Conservation (phyloP, 2,797 vertebrate species). For the Gallinago nigripennis region DNA sequence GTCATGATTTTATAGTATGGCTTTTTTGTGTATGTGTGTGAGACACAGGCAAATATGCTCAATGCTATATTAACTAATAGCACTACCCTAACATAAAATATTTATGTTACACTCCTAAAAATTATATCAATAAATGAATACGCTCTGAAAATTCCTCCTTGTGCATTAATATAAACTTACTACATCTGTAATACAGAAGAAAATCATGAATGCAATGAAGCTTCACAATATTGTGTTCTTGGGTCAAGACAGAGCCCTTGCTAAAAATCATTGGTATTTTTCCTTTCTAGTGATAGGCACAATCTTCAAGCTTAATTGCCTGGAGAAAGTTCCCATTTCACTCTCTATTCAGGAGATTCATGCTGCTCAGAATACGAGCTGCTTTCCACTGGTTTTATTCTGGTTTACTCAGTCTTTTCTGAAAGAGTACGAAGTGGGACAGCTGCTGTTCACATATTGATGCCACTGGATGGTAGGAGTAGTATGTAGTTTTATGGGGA, state of each 20-base stretch:
- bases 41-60: neutral
- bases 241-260: neutral
- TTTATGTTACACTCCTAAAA: neutral
- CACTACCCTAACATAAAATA: neutral
- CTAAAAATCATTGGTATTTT: neutral
- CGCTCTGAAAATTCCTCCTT: neutral
- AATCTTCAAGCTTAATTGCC: neutral
- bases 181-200: neutral
- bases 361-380: neutral
- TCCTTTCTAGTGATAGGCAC: neutral
- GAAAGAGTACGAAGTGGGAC: neutral
- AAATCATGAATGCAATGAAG: neutral
- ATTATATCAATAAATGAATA: neutral
- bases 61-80: neutral
- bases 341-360: neutral
- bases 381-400: neutral
- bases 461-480: neutral
- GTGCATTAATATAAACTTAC: neutral
- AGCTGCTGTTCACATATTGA: neutral
- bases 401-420: neutral
- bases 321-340: neutral
- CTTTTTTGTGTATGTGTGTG: neutral
- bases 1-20: neutral
- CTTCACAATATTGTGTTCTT: neutral
- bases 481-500: neutral